phyloP scores from a whole-genome alignment of 2,888 invertebrate genomes.

The Homarus gammarus region DNA sequence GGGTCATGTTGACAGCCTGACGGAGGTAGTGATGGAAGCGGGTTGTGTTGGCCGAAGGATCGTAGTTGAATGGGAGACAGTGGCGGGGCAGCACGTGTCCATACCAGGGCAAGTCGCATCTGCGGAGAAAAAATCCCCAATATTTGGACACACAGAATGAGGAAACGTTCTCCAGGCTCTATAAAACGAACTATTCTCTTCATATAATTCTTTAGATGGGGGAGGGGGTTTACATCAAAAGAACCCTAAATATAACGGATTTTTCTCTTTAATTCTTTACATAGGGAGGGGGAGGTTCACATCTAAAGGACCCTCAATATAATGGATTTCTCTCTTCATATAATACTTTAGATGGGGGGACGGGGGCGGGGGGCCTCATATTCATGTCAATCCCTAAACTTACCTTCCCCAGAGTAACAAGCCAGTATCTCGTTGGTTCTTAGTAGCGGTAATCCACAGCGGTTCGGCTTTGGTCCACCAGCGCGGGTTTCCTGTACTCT shows the following conservation, averaged over 20 bases:
- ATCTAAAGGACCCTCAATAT: no score
- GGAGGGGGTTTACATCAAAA: no score
- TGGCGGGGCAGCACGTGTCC: conserved; percentile 11
- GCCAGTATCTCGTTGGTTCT: conserved; percentile 24
- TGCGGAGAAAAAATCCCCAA: no score
- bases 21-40: neutral
- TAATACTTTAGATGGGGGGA: neutral
- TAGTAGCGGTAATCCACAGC: conserved; percentile 74
- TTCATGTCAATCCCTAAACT: no score
- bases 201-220: no score
- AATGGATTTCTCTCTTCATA: no score
- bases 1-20: conserved; percentile 44
- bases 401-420: conserved; percentile 33
- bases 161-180: no score
- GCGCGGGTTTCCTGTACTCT: conserved; percentile 49
- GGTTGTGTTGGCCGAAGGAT: neutral
- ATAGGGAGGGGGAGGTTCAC: neutral
- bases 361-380: neutral
- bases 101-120: conserved; percentile 43
- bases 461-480: conserved; percentile 77
- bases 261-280: neutral
- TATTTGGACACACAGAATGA: neutral
- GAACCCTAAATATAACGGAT: no score
- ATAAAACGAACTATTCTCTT: neutral
- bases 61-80: conserved; percentile 23